A percentile compares a stretch with the other conserved stretches of the same genome.
Conservation (phyloP, 2,888 invertebrate species). For the Drosophila neonasuta region DNA sequence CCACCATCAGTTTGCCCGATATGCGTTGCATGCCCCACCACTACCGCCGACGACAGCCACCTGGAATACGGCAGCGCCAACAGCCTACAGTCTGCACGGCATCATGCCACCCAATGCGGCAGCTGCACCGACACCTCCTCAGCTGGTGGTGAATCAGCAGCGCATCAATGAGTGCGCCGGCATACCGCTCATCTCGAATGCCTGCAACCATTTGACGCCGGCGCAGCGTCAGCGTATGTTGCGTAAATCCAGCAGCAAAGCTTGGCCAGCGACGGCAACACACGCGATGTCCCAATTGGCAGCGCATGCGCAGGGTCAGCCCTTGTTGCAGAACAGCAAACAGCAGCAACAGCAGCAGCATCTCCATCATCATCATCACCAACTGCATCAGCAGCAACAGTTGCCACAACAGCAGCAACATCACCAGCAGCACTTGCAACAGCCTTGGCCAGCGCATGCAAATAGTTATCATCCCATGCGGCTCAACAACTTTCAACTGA, state of each 20-base stretch:
- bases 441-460: slow-evolving; percentile 47
- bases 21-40: slow-evolving; percentile 44
- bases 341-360: slow-evolving; percentile 36
- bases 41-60: slow-evolving; percentile 26
- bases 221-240: slow-evolving; percentile 81
- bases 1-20: slow-evolving; percentile 55
- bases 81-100: slow-evolving; percentile 55
- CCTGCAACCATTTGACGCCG: slow-evolving; percentile 83
- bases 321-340: slow-evolving; percentile 84
- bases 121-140: neutral
- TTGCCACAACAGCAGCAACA: slow-evolving; percentile 66
- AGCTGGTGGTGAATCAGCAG: slow-evolving; percentile 75
- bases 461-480: slow-evolving; percentile 48
- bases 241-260: slow-evolving; percentile 60
- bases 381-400: slow-evolving; percentile 10
- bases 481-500: slow-evolving; percentile 35
- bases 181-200: slow-evolving; percentile 91
- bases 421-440: slow-evolving; percentile 64
- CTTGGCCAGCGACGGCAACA: slow-evolving; percentile 36
- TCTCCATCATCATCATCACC: slow-evolving; percentile 82
- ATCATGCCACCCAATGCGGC: slow-evolving; percentile 50
- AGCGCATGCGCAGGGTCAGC: slow-evolving; percentile 92
- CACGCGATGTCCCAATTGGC: slow-evolving; percentile 87
- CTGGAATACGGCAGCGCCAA: slow-evolving; percentile 29
- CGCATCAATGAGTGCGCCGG: slow-evolving; percentile 88